Evolutionary conservation across 1,140 invertebrate species (phyloP), one percentile per base, ranked within the genome.

Genomic region (Ceratina australensis): DNA sequence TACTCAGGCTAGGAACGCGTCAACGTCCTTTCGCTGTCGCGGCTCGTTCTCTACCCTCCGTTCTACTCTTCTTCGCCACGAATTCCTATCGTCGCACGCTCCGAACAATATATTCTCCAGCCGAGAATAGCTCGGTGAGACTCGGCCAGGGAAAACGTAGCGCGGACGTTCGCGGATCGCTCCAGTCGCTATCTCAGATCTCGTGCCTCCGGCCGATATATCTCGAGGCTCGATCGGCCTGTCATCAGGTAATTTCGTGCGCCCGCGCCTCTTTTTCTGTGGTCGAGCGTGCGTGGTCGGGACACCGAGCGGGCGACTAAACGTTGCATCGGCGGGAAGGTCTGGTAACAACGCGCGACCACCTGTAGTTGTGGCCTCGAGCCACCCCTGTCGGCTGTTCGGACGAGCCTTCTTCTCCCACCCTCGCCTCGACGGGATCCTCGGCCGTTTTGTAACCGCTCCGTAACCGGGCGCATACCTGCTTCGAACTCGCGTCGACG

Each of bases 301-400:
- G 16, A 26, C 47, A 68, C 18, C 42, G 26, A 42, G 54, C n/a
- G 33, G 5, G 28, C 5, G 5, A 42, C 33, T 42, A 42, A 24
- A 60, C 64, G 64, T 22, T 47, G 65, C 56, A 81, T 81, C 69
- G 65, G 82, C 80, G 73, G 65, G 78, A 83, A 84, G 75, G 72
- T 69, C 71, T 74, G 72, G 83, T 76, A 72, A 77, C 81, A 82
- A 76, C 82, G 77, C 81, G 84, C 87, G 88, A 91, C 90, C 90
- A 91, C 90, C 90, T 91, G 90, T 91, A 89, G 90, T 91, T 87
- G 82, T 79, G 72, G 76, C 81, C 68, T 54, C 64, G 72, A 83
- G 79, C 82, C 78, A 83, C 81, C 71, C 67, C 80, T 82, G 80
- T 69, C 80, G 61, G 66, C 54, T 60, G 52, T 24, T 59, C 47